Evolutionary conservation across 2,797 vertebrate genomes (phyloP).

Genomic region (Falco novaeseelandiae): DNA sequence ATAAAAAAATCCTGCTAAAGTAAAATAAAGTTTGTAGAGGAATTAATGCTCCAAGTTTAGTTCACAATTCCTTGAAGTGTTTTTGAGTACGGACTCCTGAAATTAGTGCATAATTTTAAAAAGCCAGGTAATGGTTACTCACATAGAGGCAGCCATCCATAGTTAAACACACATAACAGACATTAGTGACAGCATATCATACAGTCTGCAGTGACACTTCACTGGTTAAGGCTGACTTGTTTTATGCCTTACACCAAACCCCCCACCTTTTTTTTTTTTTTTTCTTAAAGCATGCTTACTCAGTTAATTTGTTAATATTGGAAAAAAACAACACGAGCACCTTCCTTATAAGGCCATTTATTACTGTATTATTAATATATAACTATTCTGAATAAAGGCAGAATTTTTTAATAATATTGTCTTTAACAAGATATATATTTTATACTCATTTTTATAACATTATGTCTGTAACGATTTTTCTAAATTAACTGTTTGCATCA

Average conservation of each 20-base stretch:
- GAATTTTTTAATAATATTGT: background rate
- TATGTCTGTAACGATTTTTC: background rate
- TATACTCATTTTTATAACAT: background rate
- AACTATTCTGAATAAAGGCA: fast-evolving
- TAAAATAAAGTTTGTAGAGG: slow-evolving; percentile 37
- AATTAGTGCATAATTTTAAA: slow-evolving; percentile 15
- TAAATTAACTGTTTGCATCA: background rate
- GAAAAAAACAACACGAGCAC: background rate
- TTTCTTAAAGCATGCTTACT: slow-evolving; percentile 56
- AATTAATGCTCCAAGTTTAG: slow-evolving; percentile 6
- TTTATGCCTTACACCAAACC: background rate
- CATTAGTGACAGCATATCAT: slow-evolving; percentile 12
- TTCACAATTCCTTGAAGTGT: background rate
- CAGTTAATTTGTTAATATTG: slow-evolving; percentile 29
- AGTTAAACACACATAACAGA: background rate
- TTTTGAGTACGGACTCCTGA: slow-evolving; percentile 41
- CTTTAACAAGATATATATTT: background rate
- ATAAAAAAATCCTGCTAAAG: slow-evolving; percentile 41
- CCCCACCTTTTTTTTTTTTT: background rate
- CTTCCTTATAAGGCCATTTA: slow-evolving; percentile 45
- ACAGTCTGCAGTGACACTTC: background rate
- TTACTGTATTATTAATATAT: background rate
- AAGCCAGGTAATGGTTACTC: slow-evolving; percentile 36
- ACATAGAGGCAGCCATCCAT: slow-evolving; percentile 7
- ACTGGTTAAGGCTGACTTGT: slow-evolving; percentile 41